Evolutionary conservation across 2,888 invertebrate species (phyloP).

Genomic region (Hofmannophila pseudospretella): DNA sequence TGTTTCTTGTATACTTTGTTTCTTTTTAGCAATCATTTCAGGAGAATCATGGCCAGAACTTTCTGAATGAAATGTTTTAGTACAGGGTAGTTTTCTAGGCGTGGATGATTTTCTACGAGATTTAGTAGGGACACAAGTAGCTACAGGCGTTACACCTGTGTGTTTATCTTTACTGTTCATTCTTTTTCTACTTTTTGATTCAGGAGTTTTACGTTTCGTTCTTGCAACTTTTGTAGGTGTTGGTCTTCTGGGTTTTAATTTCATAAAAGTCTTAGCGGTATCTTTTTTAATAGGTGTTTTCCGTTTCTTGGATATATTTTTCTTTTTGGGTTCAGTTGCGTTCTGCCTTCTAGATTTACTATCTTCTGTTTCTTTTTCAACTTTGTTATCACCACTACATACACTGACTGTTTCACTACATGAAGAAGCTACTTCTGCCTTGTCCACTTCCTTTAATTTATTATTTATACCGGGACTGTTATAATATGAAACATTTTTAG

Average conservation of each 20-base stretch:
- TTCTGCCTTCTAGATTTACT: constrained; percentile 18
- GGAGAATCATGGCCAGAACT: constrained; percentile 44
- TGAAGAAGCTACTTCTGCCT: constrained; percentile 27
- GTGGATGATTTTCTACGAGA: constrained; percentile 72
- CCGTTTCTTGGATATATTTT: constrained; percentile 28
- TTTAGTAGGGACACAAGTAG: constrained; percentile 44
- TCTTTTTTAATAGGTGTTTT: constrained; percentile 49
- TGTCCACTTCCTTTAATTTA: constrained; percentile 32
- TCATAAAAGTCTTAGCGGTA: constrained; percentile 50
- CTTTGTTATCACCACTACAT: constrained; percentile 31
- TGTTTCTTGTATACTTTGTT: constrained; percentile 21
- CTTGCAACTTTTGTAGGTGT: constrained; percentile 46
- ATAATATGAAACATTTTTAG: constrained; percentile 67
- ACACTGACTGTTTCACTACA: constrained; percentile 36
- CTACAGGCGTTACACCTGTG: constrained; percentile 17
- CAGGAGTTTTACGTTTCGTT: constrained; percentile 31
- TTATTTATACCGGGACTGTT: constrained; percentile 23
- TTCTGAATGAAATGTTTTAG: constrained; percentile 51
- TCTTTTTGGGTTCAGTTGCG: constrained; percentile 27
- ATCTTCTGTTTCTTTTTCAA: constrained; percentile 20
- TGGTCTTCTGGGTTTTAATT: constrained; percentile 53
- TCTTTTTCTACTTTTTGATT: constrained; percentile 25
- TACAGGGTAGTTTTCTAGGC: constrained; percentile 63
- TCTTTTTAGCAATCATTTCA: constrained; percentile 26
- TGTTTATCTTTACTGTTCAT: constrained; percentile 36